These are phyloP conservation scores for Drosophila miranda DNA, from an alignment of 1,140 invertebrate genomes.

Conservation along the genomic window DNA sequence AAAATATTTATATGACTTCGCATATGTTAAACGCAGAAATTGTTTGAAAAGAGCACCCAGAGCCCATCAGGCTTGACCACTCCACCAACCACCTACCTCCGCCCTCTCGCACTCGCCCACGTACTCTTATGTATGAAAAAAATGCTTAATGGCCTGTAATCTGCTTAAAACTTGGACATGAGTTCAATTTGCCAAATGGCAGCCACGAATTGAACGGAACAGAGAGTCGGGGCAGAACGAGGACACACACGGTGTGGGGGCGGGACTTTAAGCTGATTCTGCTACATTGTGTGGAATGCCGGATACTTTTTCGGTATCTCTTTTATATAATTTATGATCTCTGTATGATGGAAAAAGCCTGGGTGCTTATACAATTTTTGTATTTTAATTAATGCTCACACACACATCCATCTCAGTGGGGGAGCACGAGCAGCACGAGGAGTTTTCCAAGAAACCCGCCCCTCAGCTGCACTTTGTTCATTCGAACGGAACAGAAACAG, in stretches of 20 bases:
- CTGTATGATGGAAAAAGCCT: conserved; percentile 16
- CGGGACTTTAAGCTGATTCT: conserved; percentile 53
- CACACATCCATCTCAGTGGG: conserved; percentile 32
- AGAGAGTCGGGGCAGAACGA: not conserved
- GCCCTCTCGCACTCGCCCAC: conserved; percentile 1
- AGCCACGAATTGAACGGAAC: conserved; percentile 26
- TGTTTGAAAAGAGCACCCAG: conserved; percentile 46
- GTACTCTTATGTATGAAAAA: conserved; percentile 56
- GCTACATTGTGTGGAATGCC: conserved; percentile 35
- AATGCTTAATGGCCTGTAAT: conserved; percentile 81
- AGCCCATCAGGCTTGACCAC: not conserved
- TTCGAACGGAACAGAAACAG: not conserved
- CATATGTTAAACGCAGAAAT: conserved; percentile 75
- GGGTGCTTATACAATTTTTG: conserved; percentile 60
- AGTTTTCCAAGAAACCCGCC: conserved; percentile 20
- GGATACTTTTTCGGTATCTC: conserved; percentile 8
- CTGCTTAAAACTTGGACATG: conserved; percentile 80
- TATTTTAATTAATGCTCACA: conserved; percentile 73
- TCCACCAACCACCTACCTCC: conserved; percentile 1
- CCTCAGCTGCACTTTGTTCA: conserved; percentile 19
- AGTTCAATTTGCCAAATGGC: conserved; percentile 78
- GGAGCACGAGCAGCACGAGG: not conserved
- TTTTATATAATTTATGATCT: conserved; percentile 67
- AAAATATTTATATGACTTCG: conserved; percentile 81
- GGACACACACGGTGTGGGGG: not conserved